Conservation (phyloP, 2,797 vertebrate genomes). For the Siniperca undulata region DNA sequence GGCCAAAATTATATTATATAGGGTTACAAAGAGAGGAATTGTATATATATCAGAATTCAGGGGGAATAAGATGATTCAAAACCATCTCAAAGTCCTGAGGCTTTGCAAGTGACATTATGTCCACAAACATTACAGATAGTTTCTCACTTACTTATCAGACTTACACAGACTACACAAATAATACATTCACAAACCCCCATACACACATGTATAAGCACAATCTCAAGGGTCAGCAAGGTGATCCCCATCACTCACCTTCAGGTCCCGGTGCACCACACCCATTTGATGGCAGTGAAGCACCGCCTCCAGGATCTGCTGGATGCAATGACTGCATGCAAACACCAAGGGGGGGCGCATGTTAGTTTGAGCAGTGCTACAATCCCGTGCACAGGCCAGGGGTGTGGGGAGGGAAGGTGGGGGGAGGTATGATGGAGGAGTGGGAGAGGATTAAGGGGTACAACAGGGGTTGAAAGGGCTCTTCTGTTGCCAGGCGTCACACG, state of each 20-base stretch:
- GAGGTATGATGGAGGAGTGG: conserved; percentile 17
- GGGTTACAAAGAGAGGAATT: not conserved
- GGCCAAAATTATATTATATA: not conserved
- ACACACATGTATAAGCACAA: conserved; percentile 38
- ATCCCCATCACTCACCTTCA: conserved; percentile 85
- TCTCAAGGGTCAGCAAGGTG: conserved; percentile 54
- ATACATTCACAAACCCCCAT: conserved; percentile 5
- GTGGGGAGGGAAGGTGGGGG: conserved; percentile 7
- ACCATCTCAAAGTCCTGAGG: not conserved
- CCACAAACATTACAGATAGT: conserved; percentile 39
- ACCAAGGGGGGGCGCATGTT: conserved; percentile 81
- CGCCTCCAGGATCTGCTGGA: conserved; percentile 99
- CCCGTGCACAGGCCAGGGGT: conserved; percentile 80
- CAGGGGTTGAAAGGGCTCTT: conserved; percentile 44
- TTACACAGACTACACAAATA: conserved; percentile 51
- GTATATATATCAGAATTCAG: not conserved
- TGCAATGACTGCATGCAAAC: conserved; percentile 96
- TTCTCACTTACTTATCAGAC: conserved; percentile 19
- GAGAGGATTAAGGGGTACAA: conserved; percentile 19
- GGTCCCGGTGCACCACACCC: conserved; percentile 95
- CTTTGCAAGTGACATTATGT: conserved; percentile 29
- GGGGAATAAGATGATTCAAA: not conserved
- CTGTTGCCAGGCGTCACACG: conserved; percentile 54
- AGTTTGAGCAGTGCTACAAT: conserved; percentile 81
- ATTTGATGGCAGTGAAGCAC: conserved; percentile 98